Base-by-base conservation (phyloP, 2,888 invertebrate species). In the Coleophora deauratella region DNA sequence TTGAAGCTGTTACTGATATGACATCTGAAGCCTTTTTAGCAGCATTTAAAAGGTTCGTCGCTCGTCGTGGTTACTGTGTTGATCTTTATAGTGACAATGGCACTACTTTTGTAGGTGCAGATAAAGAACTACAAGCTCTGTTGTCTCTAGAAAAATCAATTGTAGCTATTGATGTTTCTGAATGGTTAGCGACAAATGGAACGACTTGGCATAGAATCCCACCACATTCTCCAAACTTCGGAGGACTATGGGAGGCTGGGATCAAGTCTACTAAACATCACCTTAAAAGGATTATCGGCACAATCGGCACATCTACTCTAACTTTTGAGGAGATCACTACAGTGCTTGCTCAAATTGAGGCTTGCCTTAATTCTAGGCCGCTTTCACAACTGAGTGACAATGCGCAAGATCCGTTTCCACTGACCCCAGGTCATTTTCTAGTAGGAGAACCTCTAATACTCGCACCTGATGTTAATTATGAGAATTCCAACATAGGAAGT, bases 1-100 rank as follows among this genome's bases (percentile, higher is more conserved):
- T 66, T 0, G 66, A 67, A 38, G 42, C 51, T 1, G 61, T 65
- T 1, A 49, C 49, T 1, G 57, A 58, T 9, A 43, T 65, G 1
- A 52, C 58, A 1, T 42, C 60, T 1, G 44, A 59, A 41, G 59
- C 51, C 1, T 59, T 59, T 43, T 12, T 57, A 2, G 51, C 52
- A 3, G 57, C 51, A 0, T 59, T 52, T 27, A 46, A 37, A 9
- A 36, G 57, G 0, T 58, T 58, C 35, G 39, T 41, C 0, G 40
- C 53, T 2, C 35, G 53, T 38, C 8, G 52, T 31, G 54, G 52
- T 11, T 49, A 43, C 13, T 50, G 50, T 39, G 12, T 10, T 31
- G 38, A 50, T 6, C 9, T 54, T 1, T 52, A 27, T n/a, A 52
- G 52, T 13, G 55, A 55, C 30, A 53, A 53, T 27, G 53, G 51